phyloP scores from a whole-genome alignment of 92 coral and sea anemone genomes.

The Blastomussa wellsi region DNA sequence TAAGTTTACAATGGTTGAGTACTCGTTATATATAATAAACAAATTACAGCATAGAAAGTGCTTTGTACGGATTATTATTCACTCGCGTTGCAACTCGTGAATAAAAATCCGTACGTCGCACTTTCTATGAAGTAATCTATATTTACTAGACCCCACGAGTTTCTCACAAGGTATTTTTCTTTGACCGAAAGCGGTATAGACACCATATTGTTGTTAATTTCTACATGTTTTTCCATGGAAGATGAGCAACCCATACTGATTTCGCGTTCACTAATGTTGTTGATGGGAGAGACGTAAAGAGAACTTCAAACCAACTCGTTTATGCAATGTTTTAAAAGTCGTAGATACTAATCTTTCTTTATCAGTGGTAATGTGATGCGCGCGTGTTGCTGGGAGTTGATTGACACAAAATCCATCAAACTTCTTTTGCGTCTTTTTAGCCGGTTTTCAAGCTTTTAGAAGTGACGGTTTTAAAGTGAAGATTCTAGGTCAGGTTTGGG shows the following conservation, averaged over 20 bases:
- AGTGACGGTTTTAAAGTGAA: background rate
- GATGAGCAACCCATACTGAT: background rate
- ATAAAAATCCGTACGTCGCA: too few relatives aligned
- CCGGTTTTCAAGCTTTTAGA: background rate
- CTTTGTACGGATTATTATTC: too few relatives aligned
- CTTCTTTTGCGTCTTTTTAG: background rate
- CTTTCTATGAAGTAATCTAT: too few relatives aligned
- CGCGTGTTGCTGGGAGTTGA: background rate
- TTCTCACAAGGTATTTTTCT: slow-evolving; percentile 2
- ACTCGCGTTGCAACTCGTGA: too few relatives aligned
- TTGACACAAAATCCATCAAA: too few relatives aligned
- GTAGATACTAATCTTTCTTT: background rate
- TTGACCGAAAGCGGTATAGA: background rate
- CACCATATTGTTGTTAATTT: background rate
- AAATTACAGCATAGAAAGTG: too few relatives aligned
- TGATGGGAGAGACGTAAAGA: background rate
- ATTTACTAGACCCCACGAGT: background rate
- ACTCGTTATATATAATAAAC: too few relatives aligned
- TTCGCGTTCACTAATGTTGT: background rate
- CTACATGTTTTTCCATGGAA: background rate
- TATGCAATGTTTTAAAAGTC: background rate
- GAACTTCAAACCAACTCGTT: background rate
- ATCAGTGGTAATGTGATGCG: background rate
- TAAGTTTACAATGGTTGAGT: too few relatives aligned
- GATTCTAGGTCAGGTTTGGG: background rate